Evolutionary conservation across 2,888 invertebrate genomes (phyloP), one percentile per base, ranked within the genome.

Genomic region (Leucoptera coffeella): DNA sequence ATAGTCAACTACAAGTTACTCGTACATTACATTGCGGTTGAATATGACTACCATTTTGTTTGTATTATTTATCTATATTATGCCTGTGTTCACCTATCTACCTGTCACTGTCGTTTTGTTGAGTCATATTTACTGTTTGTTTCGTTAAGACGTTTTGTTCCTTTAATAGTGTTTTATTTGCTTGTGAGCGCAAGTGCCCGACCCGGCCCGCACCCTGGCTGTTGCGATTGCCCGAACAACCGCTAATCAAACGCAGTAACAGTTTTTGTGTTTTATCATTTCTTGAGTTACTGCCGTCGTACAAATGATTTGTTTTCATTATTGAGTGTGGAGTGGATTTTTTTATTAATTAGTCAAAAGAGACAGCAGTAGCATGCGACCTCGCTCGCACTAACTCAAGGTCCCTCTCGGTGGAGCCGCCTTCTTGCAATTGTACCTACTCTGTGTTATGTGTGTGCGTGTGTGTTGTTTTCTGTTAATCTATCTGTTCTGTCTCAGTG

Each of bases 61-160:
- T 61, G 56, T 65, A 57, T 64, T 60, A 46, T 57, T 67, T 54
- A 49, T 52, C 26, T 29, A 22, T 14, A 20, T 23, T 17, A 50
- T 58, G n/a, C n/a, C n/a, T n/a, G n/a, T n/a, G n/a, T n/a, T n/a
- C n/a, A n/a, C n/a, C n/a, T n/a, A n/a, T n/a, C n/a, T n/a, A n/a
- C n/a, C n/a, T n/a, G n/a, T n/a, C n/a, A n/a, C n/a, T n/a, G n/a
- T n/a, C n/a, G n/a, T n/a, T n/a, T n/a, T n/a, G n/a, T n/a, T n/a
- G 27, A 67, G 67, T 69, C 69, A 69, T 69, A 69, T 65, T 69
- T 69, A 67, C 69, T 69, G 69, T 69, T 69, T 69, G 69, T 50
- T 64, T 67, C 61, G 8, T 29, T 12, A n/a, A n/a, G 12, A 11
- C 23, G 22, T 7, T 27, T 30, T 30, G n/a, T 24, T 23, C 11